A percentile compares a stretch with the other conserved stretches of the same genome.
phyloP scores from a whole-genome alignment of 2,888 invertebrate species.

The Melipona beecheii region DNA sequence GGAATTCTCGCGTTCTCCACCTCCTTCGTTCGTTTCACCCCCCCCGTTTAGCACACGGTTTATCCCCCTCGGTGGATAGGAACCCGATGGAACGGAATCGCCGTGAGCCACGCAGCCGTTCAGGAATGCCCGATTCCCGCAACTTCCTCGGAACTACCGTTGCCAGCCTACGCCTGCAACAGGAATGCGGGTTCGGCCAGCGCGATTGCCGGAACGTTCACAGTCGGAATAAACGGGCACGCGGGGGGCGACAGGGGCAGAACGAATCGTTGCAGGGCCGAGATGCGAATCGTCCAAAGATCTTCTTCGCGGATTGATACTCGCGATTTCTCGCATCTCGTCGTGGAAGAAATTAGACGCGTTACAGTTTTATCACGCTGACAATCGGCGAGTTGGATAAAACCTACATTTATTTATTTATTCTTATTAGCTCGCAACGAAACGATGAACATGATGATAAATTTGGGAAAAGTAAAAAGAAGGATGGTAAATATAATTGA shows the following conservation, averaged over 20 bases:
- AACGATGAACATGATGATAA: too few relatives aligned
- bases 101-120: slow-evolving; percentile 24
- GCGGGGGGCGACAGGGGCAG: not conserved
- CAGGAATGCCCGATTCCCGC: slow-evolving; percentile 56
- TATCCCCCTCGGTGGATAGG: slow-evolving; percentile 20
- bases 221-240: not conserved
- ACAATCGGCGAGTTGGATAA: too few relatives aligned
- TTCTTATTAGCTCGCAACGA: too few relatives aligned
- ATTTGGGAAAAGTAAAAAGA: too few relatives aligned
- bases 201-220: not conserved
- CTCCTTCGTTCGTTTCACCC: not conserved
- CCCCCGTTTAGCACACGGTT: not conserved
- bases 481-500: too few relatives aligned
- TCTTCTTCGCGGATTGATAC: not conserved
- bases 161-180: slow-evolving; percentile 47
- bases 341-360: too few relatives aligned
- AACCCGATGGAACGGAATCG: slow-evolving; percentile 45
- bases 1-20: slow-evolving; percentile 54
- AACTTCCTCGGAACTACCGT: slow-evolving; percentile 57
- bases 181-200: slow-evolving; percentile 45
- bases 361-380: too few relatives aligned
- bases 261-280: not conserved
- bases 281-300: not conserved
- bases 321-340: not conserved
- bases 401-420: too few relatives aligned